phyloP scores from a whole-genome alignment of 2,113 vertebrate species.

The Hirundichthys speculiger region DNA sequence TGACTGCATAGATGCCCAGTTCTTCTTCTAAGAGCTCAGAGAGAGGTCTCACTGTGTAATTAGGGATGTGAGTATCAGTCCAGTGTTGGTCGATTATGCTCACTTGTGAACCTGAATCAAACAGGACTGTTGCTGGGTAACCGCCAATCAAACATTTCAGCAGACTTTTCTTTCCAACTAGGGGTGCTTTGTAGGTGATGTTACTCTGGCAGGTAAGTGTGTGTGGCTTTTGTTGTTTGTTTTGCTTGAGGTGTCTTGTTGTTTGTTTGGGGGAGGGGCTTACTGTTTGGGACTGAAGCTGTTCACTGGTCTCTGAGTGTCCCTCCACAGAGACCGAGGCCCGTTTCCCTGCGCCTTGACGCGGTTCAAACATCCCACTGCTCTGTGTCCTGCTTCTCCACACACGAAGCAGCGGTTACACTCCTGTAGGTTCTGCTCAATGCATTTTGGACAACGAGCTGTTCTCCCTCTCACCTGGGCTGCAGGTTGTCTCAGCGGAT shows the following conservation, averaged over 20 bases:
- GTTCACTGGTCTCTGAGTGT: neutral
- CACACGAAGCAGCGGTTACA: neutral
- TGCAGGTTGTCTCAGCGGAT: too few relatives aligned
- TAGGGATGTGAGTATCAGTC: neutral
- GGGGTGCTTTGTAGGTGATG: too few relatives aligned
- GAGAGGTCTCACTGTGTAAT: fast-evolving
- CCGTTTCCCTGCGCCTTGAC: neutral
- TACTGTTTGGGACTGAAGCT: neutral
- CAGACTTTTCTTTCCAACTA: too few relatives aligned
- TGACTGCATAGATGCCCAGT: neutral
- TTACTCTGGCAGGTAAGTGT: too few relatives aligned
- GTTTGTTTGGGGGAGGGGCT: neutral
- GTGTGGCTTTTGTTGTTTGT: too few relatives aligned
- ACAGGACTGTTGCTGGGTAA: neutral
- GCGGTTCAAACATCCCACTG: neutral
- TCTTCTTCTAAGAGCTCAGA: neutral
- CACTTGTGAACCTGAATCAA: neutral
- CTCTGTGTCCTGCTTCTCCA: too few relatives aligned
- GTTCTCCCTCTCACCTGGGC: too few relatives aligned
- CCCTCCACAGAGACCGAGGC: neutral
- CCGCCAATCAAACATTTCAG: too few relatives aligned
- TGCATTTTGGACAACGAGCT: too few relatives aligned
- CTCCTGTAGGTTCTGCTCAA: neutral
- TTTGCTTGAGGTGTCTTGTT: neutral
- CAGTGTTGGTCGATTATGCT: neutral